phyloP scores from a whole-genome alignment of 2,797 vertebrate genomes.

The Dendrocincla tyrannina region DNA sequence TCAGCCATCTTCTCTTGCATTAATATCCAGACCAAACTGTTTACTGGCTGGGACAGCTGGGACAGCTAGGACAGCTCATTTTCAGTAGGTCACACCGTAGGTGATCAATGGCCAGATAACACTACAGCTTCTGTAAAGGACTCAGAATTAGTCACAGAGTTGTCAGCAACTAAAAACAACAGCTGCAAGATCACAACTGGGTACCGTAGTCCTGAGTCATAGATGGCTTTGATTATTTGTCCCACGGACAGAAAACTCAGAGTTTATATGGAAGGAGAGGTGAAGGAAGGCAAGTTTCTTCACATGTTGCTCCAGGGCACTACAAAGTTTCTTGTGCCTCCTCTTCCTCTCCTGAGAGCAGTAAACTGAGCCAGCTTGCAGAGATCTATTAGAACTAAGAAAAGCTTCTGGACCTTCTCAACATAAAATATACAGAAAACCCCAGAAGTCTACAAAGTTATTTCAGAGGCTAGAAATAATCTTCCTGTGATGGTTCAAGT shows the following conservation, averaged over 20 bases:
- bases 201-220: fast-evolving
- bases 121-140: neutral
- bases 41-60: neutral
- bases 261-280: neutral
- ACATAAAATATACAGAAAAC: slow-evolving; percentile 13
- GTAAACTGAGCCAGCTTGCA: neutral
- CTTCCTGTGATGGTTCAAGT: neutral
- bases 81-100: neutral
- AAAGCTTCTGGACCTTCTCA: neutral
- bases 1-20: neutral
- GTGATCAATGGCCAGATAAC: neutral
- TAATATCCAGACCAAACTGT: neutral
- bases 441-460: neutral
- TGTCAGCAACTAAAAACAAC: neutral
- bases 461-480: slow-evolving; percentile 49
- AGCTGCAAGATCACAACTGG: neutral
- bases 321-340: neutral
- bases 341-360: neutral
- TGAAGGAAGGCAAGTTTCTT: neutral
- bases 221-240: neutral
- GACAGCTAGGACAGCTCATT: neutral
- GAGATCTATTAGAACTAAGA: neutral
- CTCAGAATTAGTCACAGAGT: neutral
- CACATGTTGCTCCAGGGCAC: neutral
- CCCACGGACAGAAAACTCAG: neutral